These are phyloP conservation scores for Drosophila mimica DNA, from an alignment of 2,888 invertebrate species.

Conservation along the genomic window DNA sequence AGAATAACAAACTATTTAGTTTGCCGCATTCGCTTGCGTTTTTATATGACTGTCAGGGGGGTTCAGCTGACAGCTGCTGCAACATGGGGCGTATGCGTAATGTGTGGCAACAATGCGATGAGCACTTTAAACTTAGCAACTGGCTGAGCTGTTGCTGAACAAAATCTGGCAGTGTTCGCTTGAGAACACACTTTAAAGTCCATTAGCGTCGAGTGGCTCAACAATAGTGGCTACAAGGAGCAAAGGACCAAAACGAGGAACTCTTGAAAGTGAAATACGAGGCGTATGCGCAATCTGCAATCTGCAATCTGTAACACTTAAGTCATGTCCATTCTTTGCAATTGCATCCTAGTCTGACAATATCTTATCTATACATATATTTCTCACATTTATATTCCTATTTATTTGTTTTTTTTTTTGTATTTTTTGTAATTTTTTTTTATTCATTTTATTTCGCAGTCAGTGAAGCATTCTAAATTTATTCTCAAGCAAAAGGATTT, in stretches of 20 bases:
- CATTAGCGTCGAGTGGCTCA: conserved; percentile 72
- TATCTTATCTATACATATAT: conserved; percentile 31
- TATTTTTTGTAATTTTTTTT: conserved; percentile 8
- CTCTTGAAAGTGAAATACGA: conserved; percentile 22
- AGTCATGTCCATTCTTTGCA: conserved; percentile 19
- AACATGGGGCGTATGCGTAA: conserved; percentile 62
- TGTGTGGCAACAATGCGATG: conserved; percentile 44
- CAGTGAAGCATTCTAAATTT: conserved; percentile 23
- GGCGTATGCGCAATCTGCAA: conserved; percentile 44
- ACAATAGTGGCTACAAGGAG: conserved; percentile 28
- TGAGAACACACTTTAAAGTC: conserved; percentile 80
- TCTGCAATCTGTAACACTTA: conserved; percentile 16
- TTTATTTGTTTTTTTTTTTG: conserved; percentile 13
- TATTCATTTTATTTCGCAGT: conserved; percentile 1
- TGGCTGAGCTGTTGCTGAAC: conserved; percentile 4
- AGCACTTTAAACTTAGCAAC: conserved; percentile 52
- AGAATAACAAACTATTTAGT: conserved; percentile 39
- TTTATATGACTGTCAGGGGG: conserved; percentile 30
- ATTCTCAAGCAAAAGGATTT: conserved; percentile 21
- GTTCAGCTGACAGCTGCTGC: conserved; percentile 38
- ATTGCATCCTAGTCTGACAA: conserved; percentile 30
- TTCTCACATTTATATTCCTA: conserved; percentile 38
- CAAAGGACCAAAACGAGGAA: conserved; percentile 19
- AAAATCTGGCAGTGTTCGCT: conserved; percentile 51
- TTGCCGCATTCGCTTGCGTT: conserved; percentile 16